These are phyloP conservation scores for Laspeyria flexula DNA, from an alignment of 2,888 invertebrate species.

Conservation along the genomic window DNA sequence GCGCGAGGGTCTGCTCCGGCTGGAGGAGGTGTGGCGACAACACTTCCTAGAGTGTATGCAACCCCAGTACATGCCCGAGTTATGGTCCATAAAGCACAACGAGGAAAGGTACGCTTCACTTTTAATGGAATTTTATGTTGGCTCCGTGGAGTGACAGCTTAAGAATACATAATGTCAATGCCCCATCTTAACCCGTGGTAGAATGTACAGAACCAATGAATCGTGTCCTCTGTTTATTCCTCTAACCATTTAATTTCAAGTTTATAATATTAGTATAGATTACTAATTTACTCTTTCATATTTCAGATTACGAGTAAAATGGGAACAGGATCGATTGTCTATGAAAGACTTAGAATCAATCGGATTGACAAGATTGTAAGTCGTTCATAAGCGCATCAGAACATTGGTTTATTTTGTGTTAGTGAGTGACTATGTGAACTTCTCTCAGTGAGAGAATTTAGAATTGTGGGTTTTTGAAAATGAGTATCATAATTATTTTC, in stretches of 20 bases:
- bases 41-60: slow-evolving; percentile 91
- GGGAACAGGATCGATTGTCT: slow-evolving; percentile 81
- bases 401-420: neutral
- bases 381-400: neutral
- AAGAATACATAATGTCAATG: too few relatives aligned
- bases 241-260: too few relatives aligned
- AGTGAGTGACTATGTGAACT: too few relatives aligned
- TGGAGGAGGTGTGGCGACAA: slow-evolving; percentile 91
- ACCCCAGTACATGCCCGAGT: slow-evolving; percentile 89
- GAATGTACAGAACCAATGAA: too few relatives aligned
- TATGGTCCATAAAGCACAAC: slow-evolving; percentile 92
- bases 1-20: slow-evolving; percentile 84
- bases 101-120: slow-evolving; percentile 86
- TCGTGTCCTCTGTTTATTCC: too few relatives aligned
- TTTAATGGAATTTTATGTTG: too few relatives aligned
- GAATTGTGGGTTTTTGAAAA: too few relatives aligned
- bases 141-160: too few relatives aligned
- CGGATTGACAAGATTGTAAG: slow-evolving; percentile 46
- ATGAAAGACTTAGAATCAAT: slow-evolving; percentile 63
- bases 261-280: too few relatives aligned
- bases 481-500: too few relatives aligned
- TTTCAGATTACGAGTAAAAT: slow-evolving; percentile 78
- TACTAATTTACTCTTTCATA: slow-evolving; percentile 19
- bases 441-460: too few relatives aligned
- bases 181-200: too few relatives aligned